Conservation (phyloP, 2,113 vertebrate genomes). For the Psittacula cyanocephala region DNA sequence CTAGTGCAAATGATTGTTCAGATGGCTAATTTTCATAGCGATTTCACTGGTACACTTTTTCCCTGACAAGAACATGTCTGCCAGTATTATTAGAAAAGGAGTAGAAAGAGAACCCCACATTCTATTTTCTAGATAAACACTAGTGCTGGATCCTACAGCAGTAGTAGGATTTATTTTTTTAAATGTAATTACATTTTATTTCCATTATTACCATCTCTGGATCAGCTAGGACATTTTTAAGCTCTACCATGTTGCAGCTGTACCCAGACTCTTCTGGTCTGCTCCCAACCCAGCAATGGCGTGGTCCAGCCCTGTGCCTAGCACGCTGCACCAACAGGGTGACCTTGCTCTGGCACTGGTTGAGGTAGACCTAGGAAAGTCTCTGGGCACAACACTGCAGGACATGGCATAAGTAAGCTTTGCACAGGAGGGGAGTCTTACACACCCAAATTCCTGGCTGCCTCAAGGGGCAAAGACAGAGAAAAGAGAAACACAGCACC, state of each 20-base stretch:
- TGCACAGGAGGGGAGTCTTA: not conserved
- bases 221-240: not conserved
- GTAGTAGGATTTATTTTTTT: not conserved
- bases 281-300: not conserved
- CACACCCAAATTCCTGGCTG: not conserved
- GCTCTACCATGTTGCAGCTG: not conserved
- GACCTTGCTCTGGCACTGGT: not conserved
- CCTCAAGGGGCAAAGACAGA: not conserved
- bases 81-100: not conserved
- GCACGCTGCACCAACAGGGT: not conserved
- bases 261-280: not conserved
- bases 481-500: not conserved
- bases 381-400: not conserved
- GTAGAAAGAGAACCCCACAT: not conserved
- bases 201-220: not conserved
- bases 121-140: not conserved
- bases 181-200: not conserved
- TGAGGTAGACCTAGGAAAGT: not conserved
- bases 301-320: fast-evolving
- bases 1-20: not conserved
- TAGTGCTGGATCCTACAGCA: not conserved
- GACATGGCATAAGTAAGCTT: not conserved
- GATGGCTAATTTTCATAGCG: not conserved
- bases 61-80: not conserved
- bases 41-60: not conserved